Evolutionary conservation across 2,113 vertebrate genomes (phyloP).

Genomic region (Loxodonta africana): DNA sequence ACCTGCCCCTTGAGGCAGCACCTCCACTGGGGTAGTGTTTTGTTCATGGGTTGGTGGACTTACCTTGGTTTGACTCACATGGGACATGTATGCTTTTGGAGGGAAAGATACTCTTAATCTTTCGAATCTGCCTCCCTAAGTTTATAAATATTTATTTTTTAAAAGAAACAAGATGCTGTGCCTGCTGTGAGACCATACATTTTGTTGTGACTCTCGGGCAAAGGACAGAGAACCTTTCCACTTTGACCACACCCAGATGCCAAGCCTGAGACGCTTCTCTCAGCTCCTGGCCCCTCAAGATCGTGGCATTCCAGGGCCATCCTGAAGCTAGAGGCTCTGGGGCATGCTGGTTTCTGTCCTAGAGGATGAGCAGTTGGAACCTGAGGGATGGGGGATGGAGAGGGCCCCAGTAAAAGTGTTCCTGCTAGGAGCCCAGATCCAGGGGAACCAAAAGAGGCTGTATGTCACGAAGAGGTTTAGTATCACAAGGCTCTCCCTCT

Average conservation of each 20-base stretch:
- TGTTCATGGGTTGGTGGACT: constrained; percentile 77
- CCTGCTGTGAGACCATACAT: constrained; percentile 70
- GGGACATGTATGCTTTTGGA: constrained; percentile 82
- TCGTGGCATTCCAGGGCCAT: neutral
- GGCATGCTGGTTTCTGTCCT: neutral
- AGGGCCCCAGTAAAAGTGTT: neutral
- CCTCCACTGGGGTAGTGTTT: constrained; percentile 9
- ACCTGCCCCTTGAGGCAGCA: constrained; percentile 36
- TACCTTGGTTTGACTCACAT: constrained; percentile 76
- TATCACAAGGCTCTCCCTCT: neutral
- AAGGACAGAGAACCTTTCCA: constrained; percentile 37
- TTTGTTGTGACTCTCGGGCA: constrained; percentile 61
- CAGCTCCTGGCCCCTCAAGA: constrained; percentile 27
- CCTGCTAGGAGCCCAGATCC: neutral
- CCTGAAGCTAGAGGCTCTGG: neutral
- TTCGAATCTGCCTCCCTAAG: constrained; percentile 84
- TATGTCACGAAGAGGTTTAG: neutral
- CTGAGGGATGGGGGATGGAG: neutral
- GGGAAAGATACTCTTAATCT: constrained; percentile 83
- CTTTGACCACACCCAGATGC: neutral
- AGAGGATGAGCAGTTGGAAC: constrained; percentile 17
- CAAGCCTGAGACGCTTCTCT: neutral
- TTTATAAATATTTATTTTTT: constrained; percentile 93
- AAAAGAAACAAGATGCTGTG: constrained; percentile 85
- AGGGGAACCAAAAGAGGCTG: neutral